Evolutionary conservation across 1,140 invertebrate species (phyloP).

Genomic region (Cotesia glomerata): DNA sequence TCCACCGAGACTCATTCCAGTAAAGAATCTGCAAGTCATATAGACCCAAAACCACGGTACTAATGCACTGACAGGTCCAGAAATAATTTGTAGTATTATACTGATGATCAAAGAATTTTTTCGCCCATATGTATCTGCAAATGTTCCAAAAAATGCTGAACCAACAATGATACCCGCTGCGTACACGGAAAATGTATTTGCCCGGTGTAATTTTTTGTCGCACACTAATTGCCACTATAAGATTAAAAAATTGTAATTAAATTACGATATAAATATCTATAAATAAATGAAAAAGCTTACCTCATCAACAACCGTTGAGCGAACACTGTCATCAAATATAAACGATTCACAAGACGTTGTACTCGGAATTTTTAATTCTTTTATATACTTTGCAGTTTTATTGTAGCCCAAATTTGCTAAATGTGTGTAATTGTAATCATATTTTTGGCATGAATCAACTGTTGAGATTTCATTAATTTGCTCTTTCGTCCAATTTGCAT

Average conservation of each 20-base stretch:
- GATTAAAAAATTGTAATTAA: constrained; percentile 16
- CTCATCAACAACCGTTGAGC: constrained; percentile 59
- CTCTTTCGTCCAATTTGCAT: constrained; percentile 28
- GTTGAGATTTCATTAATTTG: constrained; percentile 61
- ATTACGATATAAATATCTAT: too few relatives aligned
- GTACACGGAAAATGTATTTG: constrained; percentile 63
- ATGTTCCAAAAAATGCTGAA: constrained; percentile 63
- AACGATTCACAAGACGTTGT: constrained; percentile 27
- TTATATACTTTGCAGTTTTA: constrained; percentile 51
- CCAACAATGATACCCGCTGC: constrained; percentile 66
- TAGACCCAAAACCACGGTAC: constrained; percentile 64
- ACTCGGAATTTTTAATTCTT: neutral
- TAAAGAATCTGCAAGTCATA: constrained; percentile 61
- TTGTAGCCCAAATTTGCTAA: constrained; percentile 57
- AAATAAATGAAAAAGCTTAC: constrained; percentile 26
- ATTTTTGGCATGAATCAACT: constrained; percentile 51
- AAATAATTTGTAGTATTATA: constrained; percentile 60
- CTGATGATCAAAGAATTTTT: constrained; percentile 63
- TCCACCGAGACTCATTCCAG: constrained; percentile 66
- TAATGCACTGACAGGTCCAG: constrained; percentile 62
- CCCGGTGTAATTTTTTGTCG: constrained; percentile 55
- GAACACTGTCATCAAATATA: constrained; percentile 49
- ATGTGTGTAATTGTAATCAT: constrained; percentile 61
- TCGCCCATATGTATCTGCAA: constrained; percentile 66
- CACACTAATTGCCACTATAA: constrained; percentile 66